phyloP scores from a whole-genome alignment of 35 echinoderm and acorn worm species.

The Apostichopus japonicus region DNA sequence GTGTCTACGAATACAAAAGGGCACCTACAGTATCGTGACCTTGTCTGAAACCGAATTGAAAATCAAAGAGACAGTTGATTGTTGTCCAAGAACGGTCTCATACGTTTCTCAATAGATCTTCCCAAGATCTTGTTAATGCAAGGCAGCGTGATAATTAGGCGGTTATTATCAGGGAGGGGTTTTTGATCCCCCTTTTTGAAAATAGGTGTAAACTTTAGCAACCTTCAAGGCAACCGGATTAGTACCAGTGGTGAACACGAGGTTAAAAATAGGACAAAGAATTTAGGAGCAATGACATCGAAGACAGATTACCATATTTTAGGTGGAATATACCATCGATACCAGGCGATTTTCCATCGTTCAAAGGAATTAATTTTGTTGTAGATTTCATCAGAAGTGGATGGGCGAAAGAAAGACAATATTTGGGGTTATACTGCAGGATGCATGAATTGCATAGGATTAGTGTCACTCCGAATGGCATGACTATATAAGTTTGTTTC shows the following conservation, averaged over 20 bases:
- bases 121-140: slow-evolving; percentile 33
- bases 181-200: slow-evolving; percentile 19
- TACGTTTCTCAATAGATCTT: slow-evolving; percentile 29
- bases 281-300: slow-evolving; percentile 4
- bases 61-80: background rate
- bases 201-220: slow-evolving; percentile 30
- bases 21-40: background rate
- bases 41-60: slow-evolving; percentile 32
- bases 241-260: slow-evolving; percentile 29
- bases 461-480: too few species aligned
- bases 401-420: too few species aligned
- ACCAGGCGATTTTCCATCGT: background rate
- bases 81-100: slow-evolving; percentile 23
- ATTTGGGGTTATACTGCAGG: too few species aligned
- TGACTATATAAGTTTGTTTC: too few species aligned
- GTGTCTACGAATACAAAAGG: background rate
- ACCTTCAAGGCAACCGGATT: slow-evolving; percentile 36
- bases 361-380: background rate
- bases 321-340: slow-evolving; percentile 5
- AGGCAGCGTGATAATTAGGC: background rate
- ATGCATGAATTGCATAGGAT: too few species aligned
- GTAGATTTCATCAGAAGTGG: background rate
- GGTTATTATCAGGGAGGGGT: background rate
- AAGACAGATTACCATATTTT: background rate
- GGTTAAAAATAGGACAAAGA: background rate